Base-by-base conservation (phyloP, 2,888 invertebrate genomes). In the Lamellibrachia columna region DNA sequence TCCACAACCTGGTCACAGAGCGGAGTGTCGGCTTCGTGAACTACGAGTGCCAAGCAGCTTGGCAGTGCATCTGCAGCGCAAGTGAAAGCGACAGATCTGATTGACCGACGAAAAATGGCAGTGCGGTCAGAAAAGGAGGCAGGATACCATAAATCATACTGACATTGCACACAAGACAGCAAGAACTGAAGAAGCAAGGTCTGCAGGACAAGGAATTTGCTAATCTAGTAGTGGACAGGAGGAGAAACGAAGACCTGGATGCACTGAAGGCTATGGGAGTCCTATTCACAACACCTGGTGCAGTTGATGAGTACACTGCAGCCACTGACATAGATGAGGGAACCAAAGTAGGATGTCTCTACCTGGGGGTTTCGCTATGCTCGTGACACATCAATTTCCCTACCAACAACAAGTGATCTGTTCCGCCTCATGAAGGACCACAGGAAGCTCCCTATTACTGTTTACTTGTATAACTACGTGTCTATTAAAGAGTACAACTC, bases 1-100 rank as follows among this genome's bases (percentile, higher is more conserved):
- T 92, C 53, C 91, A 92, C 91, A 92, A 55, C 60, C 11, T 92
- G 52, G 91, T 3, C 11, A 22, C 91, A 4, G 92, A 92, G 40
- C 52, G 92, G 52, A 92, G 92, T 91, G 92, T 92, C 52, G 92
- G 92, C 53, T 92, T 91, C 60, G 53, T 92, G 7, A 91, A 92
- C 90, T 92, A 92, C 28, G 92, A 52, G 40, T 40, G 22, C 22
- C 75, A 75, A 11, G 75, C 75, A 75, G 75, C 75, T 22, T 22
- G 75, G 22, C 75, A 75, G 2, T 3, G 75, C 75, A 75, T 75
- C 22, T 75, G 15, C 15, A 60, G 60, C 15, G 60, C 2, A 22
- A 75, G 15, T 75, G 22, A 75, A 75, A n/a, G 22, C 75, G 22
- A 22, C 75, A 75, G 2, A 75, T 15, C 75, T 75, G 75, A 75